Conservation (phyloP, 2,888 invertebrate species). For the Melieria crassipennis region DNA sequence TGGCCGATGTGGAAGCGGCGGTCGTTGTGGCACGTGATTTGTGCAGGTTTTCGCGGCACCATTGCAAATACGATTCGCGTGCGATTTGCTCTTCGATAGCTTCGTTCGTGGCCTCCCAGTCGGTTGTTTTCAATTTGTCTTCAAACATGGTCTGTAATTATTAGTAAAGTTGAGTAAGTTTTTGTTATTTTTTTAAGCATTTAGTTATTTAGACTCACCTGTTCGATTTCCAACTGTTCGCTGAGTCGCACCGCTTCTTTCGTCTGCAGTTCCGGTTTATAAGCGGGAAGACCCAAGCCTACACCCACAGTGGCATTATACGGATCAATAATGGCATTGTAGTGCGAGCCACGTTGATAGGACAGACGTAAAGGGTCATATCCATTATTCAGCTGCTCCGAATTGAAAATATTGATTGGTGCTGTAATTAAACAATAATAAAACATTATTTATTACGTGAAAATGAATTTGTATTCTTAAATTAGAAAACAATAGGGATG, state of each 20-base stretch:
- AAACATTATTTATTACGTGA: not conserved
- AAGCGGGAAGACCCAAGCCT: conserved; percentile 83
- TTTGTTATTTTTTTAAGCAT: not conserved
- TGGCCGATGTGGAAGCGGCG: conserved; percentile 48
- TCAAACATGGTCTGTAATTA: conserved; percentile 81
- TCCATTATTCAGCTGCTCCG: conserved; percentile 75
- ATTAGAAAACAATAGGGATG: not conserved
- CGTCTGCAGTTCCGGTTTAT: conserved; percentile 78
- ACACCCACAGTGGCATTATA: conserved; percentile 84
- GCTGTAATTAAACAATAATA: conserved; percentile 67
- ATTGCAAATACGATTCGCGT: conserved; percentile 84
- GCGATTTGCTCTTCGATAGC: conserved; percentile 90
- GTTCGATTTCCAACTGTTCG: conserved; percentile 82
- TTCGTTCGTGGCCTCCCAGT: conserved; percentile 92
- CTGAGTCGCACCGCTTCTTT: conserved; percentile 80
- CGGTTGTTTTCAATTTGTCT: conserved; percentile 87
- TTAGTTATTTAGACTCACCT: conserved; percentile 66
- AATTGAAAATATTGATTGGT: conserved; percentile 88
- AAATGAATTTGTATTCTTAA: not conserved
- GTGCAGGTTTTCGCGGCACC: conserved; percentile 75
- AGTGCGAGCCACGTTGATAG: conserved; percentile 87
- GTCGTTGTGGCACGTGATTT: conserved; percentile 56
- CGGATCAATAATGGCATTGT: conserved; percentile 89
- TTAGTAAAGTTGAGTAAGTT: conserved; percentile 21
- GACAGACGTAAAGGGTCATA: conserved; percentile 84